Evolutionary conservation across 2,888 invertebrate species (phyloP).

Genomic region (Calameuta idolon): DNA sequence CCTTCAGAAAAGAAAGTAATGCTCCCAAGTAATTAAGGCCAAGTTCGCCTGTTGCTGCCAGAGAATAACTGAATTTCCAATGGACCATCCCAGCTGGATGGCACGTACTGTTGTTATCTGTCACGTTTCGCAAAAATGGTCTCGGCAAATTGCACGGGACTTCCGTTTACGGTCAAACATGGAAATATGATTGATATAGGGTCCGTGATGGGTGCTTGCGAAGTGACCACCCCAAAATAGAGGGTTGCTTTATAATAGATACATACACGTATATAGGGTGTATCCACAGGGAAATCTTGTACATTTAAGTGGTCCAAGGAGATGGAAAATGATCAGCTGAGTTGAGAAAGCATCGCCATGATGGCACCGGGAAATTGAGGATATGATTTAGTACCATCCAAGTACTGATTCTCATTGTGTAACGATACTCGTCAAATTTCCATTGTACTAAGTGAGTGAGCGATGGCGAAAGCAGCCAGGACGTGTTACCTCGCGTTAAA

Average conservation of each 20-base stretch:
- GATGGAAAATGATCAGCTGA: background rate
- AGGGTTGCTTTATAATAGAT: background rate
- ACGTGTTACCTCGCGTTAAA: background rate
- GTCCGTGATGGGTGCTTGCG: background rate
- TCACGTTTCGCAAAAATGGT: background rate
- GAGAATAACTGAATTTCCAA: background rate
- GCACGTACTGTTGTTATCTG: background rate
- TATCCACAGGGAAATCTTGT: background rate
- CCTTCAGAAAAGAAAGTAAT: background rate
- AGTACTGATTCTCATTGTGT: background rate
- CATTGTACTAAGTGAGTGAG: background rate
- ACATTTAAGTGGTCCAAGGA: background rate
- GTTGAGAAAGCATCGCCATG: background rate
- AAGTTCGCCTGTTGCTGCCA: background rate
- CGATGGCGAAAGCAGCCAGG: background rate
- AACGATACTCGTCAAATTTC: background rate
- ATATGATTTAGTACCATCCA: background rate
- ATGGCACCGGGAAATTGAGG: background rate
- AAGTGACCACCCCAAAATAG: background rate
- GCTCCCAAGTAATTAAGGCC: background rate
- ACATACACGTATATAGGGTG: background rate
- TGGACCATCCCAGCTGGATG: background rate
- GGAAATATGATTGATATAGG: background rate
- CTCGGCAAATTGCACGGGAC: background rate
- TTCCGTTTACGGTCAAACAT: background rate